These are phyloP conservation scores for Pinna nobilis DNA, from an alignment of 1,140 invertebrate genomes.

Conservation along the genomic window DNA sequence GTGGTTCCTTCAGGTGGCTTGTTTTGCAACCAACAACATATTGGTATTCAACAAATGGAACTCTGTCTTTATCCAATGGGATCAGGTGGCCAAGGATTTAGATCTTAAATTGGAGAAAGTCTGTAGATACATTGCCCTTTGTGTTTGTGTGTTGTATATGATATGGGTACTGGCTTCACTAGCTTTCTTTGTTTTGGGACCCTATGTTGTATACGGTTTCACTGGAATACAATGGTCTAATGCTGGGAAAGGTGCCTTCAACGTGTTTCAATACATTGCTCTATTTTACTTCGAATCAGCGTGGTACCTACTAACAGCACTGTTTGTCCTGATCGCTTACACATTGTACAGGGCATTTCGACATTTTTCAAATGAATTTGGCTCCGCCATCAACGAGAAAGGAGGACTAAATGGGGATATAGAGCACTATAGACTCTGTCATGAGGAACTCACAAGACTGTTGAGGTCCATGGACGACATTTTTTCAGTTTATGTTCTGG, in stretches of 20 bases:
- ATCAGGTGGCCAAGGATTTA: constrained; percentile 13
- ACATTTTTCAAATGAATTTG: constrained; percentile 25
- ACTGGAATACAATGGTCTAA: background rate
- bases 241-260: constrained; percentile 8
- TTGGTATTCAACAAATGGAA: constrained; percentile 21
- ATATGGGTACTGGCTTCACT: constrained; percentile 34
- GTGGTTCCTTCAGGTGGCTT: constrained; percentile 38
- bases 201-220: constrained; percentile 10
- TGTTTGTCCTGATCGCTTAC: constrained; percentile 18
- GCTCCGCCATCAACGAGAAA: constrained; percentile 12
- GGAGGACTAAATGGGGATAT: constrained; percentile 39
- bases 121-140: constrained; percentile 7
- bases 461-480: constrained; percentile 27
- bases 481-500: constrained; percentile 34
- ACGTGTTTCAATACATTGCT: constrained; percentile 21
- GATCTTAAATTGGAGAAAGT: background rate
- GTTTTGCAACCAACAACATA: constrained; percentile 24
- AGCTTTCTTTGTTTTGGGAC: constrained; percentile 33
- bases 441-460: constrained; percentile 15
- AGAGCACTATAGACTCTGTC: constrained; percentile 19
- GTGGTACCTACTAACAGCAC: constrained; percentile 36
- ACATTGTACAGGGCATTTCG: constrained; percentile 20
- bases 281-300: constrained; percentile 37
- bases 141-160: constrained; percentile 21
- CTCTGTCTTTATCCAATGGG: constrained; percentile 22